Base-by-base conservation (phyloP, 2,888 invertebrate genomes). In the Melangyna quadrimaculata region DNA sequence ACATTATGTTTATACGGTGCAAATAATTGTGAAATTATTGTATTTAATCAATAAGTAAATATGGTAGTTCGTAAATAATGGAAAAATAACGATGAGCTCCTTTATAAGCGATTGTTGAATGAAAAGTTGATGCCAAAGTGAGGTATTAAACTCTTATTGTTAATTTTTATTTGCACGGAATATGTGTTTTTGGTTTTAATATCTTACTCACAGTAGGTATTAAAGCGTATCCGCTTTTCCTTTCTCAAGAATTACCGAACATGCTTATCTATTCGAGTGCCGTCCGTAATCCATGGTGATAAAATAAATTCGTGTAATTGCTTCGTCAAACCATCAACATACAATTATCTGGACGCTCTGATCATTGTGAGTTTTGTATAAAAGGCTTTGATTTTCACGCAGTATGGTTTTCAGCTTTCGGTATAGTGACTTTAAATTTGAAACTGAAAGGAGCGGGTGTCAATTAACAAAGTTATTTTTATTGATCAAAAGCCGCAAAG, bases 191-290 rank as follows among this genome's bases (percentile, higher is more conserved):
- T 0, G 17, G 2, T 29, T 17, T 17, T 9, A 17, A 57, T 17
- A 29, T 53, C 55, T 5, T n/a, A 12, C 32, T 14, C 2, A 24
- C 14, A 29, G 1, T 55, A 5, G 0, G 9, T 9, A n/a, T 17
- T 29, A 9, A 32, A 35, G 9, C 1, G n/a, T 6, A 53, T 53
- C 8, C 3, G 29, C 9, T 17, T 29, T n/a, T n/a, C 5, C 22
- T 9, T 59, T 22, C 22, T 17, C 2, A 8, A 32, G 9, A 22
- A 37, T 59, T 35, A 14, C 12, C 59, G 24, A 59, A 59, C 4
- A 22, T 19, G 12, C 63, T 80, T 80, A 80, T 80, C 80, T 17
- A 55, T 22, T 75, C 55, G 29, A 75, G 69, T 70, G 80, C 19
- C 19, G 29, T 27, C 10, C 7, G 40, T 61, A 53, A 79, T 61